Percentiles rank a stretch among this genome's conserved stretches.
phyloP scores from a whole-genome alignment of 2,888 invertebrate species.

The Drosophila mayaguana region DNA sequence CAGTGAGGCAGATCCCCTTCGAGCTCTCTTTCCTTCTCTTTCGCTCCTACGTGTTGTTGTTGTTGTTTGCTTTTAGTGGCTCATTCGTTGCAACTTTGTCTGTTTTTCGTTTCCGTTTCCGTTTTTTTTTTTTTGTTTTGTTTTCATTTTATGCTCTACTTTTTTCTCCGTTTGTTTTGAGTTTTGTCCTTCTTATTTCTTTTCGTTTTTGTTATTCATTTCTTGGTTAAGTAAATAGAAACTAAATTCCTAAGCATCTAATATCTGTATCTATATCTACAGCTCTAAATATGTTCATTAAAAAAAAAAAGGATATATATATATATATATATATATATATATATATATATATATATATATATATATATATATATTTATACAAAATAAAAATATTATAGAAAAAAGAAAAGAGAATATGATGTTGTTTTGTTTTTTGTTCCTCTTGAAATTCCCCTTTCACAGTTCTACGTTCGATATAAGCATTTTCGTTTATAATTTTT shows the following conservation, averaged over 20 bases:
- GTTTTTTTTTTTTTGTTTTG: neutral
- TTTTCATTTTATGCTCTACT: neutral
- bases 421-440: neutral
- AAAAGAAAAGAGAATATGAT: conserved; percentile 4
- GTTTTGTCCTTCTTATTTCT: conserved; percentile 25
- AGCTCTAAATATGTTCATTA: too few species aligned
- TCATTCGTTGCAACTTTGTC: conserved; percentile 76
- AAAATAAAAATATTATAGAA: conserved; percentile 1
- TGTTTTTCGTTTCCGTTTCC: conserved; percentile 68
- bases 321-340: neutral
- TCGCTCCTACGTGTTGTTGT: conserved; percentile 11
- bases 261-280: neutral
- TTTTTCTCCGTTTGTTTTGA: conserved; percentile 19
- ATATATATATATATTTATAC: too few species aligned
- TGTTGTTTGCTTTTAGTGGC: conserved; percentile 57
- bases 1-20: neutral
- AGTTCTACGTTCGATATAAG: conserved; percentile 22
- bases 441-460: neutral
- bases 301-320: neutral
- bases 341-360: too few species aligned
- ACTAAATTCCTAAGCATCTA: conserved; percentile 32
- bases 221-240: conserved; percentile 53
- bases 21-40: neutral
- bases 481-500: conserved; percentile 16
- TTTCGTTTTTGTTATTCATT: conserved; percentile 26